Evolutionary conservation across 2,888 invertebrate species (phyloP), one percentile per base, ranked within the genome.

Genomic region (Rotaria socialis): DNA sequence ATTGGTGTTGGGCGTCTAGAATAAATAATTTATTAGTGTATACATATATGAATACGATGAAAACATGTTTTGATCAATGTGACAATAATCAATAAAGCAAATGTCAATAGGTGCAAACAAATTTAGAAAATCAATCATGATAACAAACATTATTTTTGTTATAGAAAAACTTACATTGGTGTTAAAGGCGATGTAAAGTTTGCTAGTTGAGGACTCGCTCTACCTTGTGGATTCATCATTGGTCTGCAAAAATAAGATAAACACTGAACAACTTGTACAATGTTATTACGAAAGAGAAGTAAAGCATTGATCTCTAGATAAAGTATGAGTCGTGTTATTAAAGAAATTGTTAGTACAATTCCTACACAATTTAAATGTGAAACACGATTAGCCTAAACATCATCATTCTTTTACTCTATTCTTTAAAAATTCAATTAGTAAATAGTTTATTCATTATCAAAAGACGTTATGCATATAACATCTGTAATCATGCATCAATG

Each of bases 1-100:
- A 11, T 47, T 16, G 80, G 80, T 47, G 80, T 80, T 47, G 80
- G 47, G n/a, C 80, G 80, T 47, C 80, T 80, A n/a, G 10, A 80
- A 24, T 8, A 47, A 24, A 80, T 11, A 16, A 47, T 24, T n/a
- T 3, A 80, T 16, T 14, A 67, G 19, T 67, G 11, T 67, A 52
- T 3, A 52, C 16, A 16, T 50, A 24, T 60, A 60, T 67, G 27
- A 5, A 0, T 14, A 8, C 3, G 22, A 55, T 55, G 10, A 19
- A 55, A 55, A 55, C 14, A 52, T 52, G 14, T 14, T 52, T 11
- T 35, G 11, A 22, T 22, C 35, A 19, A 16, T 67, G 14, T 4
- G 19, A 7, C 6, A 19, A 14, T 16, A 14, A 35, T 35, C 35
- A 6, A 67, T 27, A 35, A 67, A 67, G 67, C 67, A 67, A 27